Percentiles rank a stretch among this genome's conserved stretches.
Evolutionary conservation across 2,797 vertebrate species (phyloP).

Genomic region (Luscinia megarhynchos): DNA sequence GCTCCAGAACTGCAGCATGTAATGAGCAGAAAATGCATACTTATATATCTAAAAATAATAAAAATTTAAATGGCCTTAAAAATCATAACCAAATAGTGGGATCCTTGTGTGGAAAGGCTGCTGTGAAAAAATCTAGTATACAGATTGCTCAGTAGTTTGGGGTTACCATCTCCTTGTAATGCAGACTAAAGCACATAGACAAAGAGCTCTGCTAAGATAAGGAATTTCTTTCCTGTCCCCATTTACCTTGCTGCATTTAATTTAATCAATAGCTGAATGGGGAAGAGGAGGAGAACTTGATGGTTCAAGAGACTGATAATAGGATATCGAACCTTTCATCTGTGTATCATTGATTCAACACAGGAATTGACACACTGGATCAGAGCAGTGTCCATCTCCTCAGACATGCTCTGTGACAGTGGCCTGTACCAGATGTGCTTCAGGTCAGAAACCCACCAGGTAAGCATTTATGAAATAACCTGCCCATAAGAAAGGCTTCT

Average conservation of each 20-base stretch:
- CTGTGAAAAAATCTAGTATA: slow-evolving; percentile 27
- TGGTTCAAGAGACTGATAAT: slow-evolving; percentile 63
- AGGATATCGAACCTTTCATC: slow-evolving; percentile 62
- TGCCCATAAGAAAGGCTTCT: not conserved
- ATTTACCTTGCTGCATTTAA: slow-evolving; percentile 53
- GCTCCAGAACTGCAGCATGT: slow-evolving; percentile 58
- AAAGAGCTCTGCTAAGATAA: slow-evolving; percentile 36
- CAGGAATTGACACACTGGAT: slow-evolving; percentile 61
- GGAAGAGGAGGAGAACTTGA: slow-evolving; percentile 41
- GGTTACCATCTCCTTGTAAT: not conserved
- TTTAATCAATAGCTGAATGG: slow-evolving; percentile 68
- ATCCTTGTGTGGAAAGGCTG: slow-evolving; percentile 5
- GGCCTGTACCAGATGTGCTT: not conserved
- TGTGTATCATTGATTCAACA: slow-evolving; percentile 60
- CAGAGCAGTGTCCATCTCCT: slow-evolving; percentile 52
- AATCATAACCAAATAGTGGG: slow-evolving; percentile 43
- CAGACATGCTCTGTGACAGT: not conserved
- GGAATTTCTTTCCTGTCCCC: slow-evolving; percentile 39
- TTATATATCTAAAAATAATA: slow-evolving; percentile 59
- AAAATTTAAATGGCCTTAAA: slow-evolving; percentile 29
- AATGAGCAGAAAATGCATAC: slow-evolving; percentile 77
- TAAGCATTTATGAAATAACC: not conserved
- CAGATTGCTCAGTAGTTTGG: slow-evolving; percentile 25
- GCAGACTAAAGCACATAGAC: not conserved
- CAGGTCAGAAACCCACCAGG: not conserved